Evolutionary conservation across 2,113 vertebrate species (phyloP), one percentile per base, ranked within the genome.

Genomic region (Phalacrocorax aristotelis): DNA sequence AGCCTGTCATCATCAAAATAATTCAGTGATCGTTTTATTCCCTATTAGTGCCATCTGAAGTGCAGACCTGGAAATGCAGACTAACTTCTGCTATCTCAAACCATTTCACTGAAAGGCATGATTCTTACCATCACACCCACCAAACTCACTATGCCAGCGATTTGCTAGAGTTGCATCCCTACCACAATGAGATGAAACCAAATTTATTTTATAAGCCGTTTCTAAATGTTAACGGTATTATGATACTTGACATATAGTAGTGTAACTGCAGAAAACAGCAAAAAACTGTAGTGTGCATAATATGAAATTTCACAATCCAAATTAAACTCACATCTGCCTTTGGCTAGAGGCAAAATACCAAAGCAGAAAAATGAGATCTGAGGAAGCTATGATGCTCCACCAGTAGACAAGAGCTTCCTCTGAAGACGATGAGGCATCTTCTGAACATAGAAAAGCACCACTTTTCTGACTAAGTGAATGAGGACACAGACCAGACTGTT

Each of bases 311-410:
- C 42, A 90, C 34, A 75, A 49, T 70, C 38, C 38, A 84, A 93
- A 97, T 93, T 95, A 95, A 89, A 84, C 36, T 81, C 76, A 81
- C 66, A 89, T 96, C 92, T 95, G 77, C 7, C 9, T 92, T 89
- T 89, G 57, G 49, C 92, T 89, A 44, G 65, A 91, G 69, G 76
- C 80, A 92, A 93, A 95, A 92, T 60, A 92, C 54, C 46, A 84
- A 57, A 87, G 92, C 80, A 92, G 90, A 91, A 96, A 94, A 93
- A 82, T 68, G 83, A 91, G 44, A 61, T 64, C 48, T 61, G 55
- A 64, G 52, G 13, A 81, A 71, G 51, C 25, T 54, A 38, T 46
- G 52, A 87, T 40, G 30, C 25, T 92, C 65, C 36, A 95, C 26
- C 1, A 1, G 36, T 68, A 84, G 69, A 93, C 32, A 48, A 93